Evolutionary conservation across 2,797 vertebrate genomes (phyloP), one percentile per base, ranked within the genome.

Genomic region (Leptodactylus fallax): DNA sequence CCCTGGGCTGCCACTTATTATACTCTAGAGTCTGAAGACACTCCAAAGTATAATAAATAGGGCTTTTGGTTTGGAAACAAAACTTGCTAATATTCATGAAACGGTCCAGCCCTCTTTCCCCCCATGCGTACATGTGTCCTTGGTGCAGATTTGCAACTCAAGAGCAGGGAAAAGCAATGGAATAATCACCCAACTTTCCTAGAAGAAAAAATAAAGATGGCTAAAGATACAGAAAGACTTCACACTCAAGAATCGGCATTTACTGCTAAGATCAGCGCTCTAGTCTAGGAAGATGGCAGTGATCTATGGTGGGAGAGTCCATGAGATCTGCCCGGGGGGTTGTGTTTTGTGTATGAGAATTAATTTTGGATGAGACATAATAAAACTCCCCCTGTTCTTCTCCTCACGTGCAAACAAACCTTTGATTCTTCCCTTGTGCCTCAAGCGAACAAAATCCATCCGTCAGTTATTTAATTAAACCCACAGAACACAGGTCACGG

Each of bases 391-490:
- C n/a, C 21, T 78, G 19, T 65, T 87, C 49, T 77, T 82, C 65
- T 58, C 71, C 25, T 76, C 60, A 76, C 63, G 36, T 80, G 77
- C 72, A 81, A 60, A 51, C 81, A 79, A 85, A 85, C 27, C 69
- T 82, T 86, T 78, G 25, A 82, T 82, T 82, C 79, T 86, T 47
- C 25, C n/a, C 49, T 12, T 72, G 45, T 65, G 87, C 87, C 87
- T 86, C 69, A 69, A 86, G 87, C 83, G 49, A 82, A 76, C 69
- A 76, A 25, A 81, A 67, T 56, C 69, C 71, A 77, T 86, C 87
- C 71, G 65, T 78, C 71, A 86, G 58, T 85, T 89, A 82, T 88
- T 88, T 85, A 81, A 88, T 88, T 88, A 88, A 88, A 87, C 45
- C 63, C 60, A 51, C 74, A 84, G 72, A 81, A 82, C 63, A 25